These are phyloP conservation scores for Halocynthia aurantium DNA, from an alignment of 23 tunicate genomes.

Conservation along the genomic window DNA sequence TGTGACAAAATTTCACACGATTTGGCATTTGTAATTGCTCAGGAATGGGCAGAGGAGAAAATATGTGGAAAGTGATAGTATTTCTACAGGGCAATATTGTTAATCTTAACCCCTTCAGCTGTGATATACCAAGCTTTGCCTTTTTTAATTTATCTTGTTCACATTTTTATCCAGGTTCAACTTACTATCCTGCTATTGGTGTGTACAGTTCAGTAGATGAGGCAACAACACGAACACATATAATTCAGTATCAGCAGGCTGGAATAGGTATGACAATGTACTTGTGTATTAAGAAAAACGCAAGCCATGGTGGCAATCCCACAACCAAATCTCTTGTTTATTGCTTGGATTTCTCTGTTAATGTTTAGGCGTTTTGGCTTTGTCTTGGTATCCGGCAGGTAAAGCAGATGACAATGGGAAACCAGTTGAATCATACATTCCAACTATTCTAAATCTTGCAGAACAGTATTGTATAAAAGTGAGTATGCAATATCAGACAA, in stretches of 20 bases:
- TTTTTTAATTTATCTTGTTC: not conserved
- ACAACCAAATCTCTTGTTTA: not conserved
- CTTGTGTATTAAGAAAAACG: no score
- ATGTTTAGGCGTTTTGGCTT: conserved; percentile 57
- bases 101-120: not conserved
- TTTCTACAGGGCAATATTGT: not conserved
- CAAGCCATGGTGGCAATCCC: no score
- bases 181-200: conserved; percentile 79
- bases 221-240: conserved; percentile 30
- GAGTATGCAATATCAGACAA: not conserved
- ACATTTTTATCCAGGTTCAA: conserved; percentile 48
- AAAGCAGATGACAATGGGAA: conserved; percentile 75
- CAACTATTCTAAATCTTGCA: conserved; percentile 42
- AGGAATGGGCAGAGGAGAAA: no score
- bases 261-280: conserved; percentile 65
- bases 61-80: not conserved
- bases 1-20: no score
- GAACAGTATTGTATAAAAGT: conserved; percentile 51
- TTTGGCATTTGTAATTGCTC: no score
- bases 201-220: conserved; percentile 66
- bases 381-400: conserved; percentile 78
- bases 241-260: conserved; percentile 40
- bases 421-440: conserved; percentile 47
- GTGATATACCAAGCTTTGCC: no score
- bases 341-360: not conserved